Percentiles rank a stretch among this genome's conserved stretches.
These are phyloP conservation scores for Synanthedon vespiformis DNA, from an alignment of 2,888 invertebrate species.

Conservation along the genomic window DNA sequence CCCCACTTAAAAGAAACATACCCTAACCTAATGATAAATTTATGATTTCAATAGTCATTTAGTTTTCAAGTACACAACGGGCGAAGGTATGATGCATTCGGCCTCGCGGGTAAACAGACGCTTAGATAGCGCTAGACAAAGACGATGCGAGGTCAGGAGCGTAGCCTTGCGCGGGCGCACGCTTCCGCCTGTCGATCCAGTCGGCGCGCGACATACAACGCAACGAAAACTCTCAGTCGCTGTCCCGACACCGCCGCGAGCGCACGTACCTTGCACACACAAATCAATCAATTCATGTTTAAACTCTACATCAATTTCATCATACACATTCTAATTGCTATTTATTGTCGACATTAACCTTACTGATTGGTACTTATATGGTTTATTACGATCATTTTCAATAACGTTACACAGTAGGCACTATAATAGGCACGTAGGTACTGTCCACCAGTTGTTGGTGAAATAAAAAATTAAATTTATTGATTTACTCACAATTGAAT, in stretches of 20 bases:
- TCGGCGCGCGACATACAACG: not conserved
- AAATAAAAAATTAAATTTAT: too few species aligned
- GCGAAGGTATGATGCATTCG: slow-evolving; percentile 65
- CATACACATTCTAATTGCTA: not conserved
- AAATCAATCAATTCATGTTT: not conserved
- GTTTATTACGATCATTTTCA: not conserved
- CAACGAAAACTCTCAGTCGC: slow-evolving; percentile 17
- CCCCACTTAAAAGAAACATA: slow-evolving; percentile 28
- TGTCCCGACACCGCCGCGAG: slow-evolving; percentile 20
- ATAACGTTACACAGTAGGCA: not conserved
- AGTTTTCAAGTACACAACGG: slow-evolving; percentile 40
- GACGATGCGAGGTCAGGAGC: slow-evolving; percentile 69
- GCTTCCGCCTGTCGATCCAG: slow-evolving; percentile 46
- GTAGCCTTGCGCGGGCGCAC: slow-evolving; percentile 66
- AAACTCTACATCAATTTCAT: not conserved
- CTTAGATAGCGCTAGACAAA: slow-evolving; percentile 67
- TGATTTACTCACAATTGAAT: not conserved
- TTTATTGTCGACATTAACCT: not conserved
- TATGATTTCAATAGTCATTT: slow-evolving; percentile 48
- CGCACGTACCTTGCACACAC: slow-evolving; percentile 12
- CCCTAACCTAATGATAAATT: slow-evolving; percentile 25
- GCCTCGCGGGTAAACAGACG: slow-evolving; percentile 66
- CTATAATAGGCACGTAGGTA: too few species aligned
- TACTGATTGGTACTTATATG: not conserved
- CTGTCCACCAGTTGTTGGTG: too few species aligned